These are phyloP conservation scores for Macrobrachium rosenbergii DNA, from an alignment of 1,140 invertebrate genomes.

Conservation along the genomic window DNA sequence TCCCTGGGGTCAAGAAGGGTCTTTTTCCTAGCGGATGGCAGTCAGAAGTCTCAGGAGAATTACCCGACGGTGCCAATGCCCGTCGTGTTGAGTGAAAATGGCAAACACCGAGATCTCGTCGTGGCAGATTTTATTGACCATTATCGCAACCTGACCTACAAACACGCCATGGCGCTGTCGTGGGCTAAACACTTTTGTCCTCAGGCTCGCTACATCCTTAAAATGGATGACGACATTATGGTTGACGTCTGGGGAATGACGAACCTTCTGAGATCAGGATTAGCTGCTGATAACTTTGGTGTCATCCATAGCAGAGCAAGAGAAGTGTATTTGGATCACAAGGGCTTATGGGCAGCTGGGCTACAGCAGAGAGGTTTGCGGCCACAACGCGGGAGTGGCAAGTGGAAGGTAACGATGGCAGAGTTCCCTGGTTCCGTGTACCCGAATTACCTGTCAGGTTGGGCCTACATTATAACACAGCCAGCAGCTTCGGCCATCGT, in stretches of 20 bases:
- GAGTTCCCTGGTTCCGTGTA: slow-evolving; percentile 78
- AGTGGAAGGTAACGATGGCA: slow-evolving; percentile 68
- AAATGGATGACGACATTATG: slow-evolving; percentile 90
- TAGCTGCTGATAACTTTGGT: neutral
- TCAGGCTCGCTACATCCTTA: slow-evolving; percentile 78
- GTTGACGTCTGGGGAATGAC: slow-evolving; percentile 76
- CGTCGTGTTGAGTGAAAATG: slow-evolving; percentile 76
- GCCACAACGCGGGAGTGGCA: slow-evolving; percentile 24
- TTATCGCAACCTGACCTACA: slow-evolving; percentile 89
- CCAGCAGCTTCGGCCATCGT: slow-evolving; percentile 72
- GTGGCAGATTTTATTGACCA: slow-evolving; percentile 84
- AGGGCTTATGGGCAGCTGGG: slow-evolving; percentile 30
- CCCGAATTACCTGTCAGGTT: slow-evolving; percentile 84
- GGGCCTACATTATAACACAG: slow-evolving; percentile 84
- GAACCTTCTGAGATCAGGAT: slow-evolving; percentile 22
- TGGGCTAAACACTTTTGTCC: slow-evolving; percentile 80
- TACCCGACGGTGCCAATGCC: slow-evolving; percentile 18
- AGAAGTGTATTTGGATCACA: neutral
- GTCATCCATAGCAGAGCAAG: neutral
- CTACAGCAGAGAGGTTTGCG: slow-evolving; percentile 34
- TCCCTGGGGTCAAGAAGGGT: slow-evolving; percentile 76
- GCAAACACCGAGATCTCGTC: slow-evolving; percentile 78
- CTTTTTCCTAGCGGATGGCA: slow-evolving; percentile 79
- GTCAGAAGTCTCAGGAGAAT: slow-evolving; percentile 5
- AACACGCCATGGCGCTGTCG: slow-evolving; percentile 87